Percentiles rank a stretch among this genome's conserved stretches.
Conservation (phyloP, 1,140 invertebrate species). For the Heliothis virescens region DNA sequence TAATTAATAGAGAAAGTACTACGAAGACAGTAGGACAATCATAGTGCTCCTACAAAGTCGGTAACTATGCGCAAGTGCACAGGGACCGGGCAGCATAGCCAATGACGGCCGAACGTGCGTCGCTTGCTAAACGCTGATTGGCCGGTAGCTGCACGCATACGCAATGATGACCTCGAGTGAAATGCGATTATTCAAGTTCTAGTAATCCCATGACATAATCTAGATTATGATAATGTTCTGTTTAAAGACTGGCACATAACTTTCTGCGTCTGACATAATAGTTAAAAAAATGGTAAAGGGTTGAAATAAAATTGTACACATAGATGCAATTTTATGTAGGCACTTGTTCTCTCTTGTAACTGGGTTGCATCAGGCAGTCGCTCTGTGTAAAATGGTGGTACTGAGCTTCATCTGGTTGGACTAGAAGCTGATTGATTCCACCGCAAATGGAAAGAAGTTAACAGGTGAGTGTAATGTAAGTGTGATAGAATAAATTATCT, state of each 20-base stretch:
- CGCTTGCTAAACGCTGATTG: conserved; percentile 62
- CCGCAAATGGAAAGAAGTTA: neutral
- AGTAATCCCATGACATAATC: conserved; percentile 84
- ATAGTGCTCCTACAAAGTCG: conserved; percentile 77
- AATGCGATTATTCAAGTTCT: conserved; percentile 78
- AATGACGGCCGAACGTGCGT: conserved; percentile 74
- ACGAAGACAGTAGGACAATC: conserved; percentile 60
- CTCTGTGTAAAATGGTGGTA: neutral
- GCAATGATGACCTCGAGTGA: conserved; percentile 68
- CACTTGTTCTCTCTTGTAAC: neutral
- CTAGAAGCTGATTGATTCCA: neutral
- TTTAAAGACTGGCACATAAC: too few relatives aligned
- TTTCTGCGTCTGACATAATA: neutral
- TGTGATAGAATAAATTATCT: neutral
- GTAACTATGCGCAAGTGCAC: conserved; percentile 70
- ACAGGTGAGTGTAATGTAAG: neutral
- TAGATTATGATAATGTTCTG: conserved; percentile 67
- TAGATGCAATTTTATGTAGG: neutral
- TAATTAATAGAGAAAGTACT: conserved; percentile 26
- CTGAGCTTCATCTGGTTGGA: neutral
- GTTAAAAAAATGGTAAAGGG: too few relatives aligned
- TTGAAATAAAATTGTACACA: neutral
- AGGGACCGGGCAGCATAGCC: conserved; percentile 77
- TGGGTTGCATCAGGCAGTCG: neutral
- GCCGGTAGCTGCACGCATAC: conserved; percentile 25